phyloP scores from a whole-genome alignment of 1,140 invertebrate genomes.

The Drusus annulatus region DNA sequence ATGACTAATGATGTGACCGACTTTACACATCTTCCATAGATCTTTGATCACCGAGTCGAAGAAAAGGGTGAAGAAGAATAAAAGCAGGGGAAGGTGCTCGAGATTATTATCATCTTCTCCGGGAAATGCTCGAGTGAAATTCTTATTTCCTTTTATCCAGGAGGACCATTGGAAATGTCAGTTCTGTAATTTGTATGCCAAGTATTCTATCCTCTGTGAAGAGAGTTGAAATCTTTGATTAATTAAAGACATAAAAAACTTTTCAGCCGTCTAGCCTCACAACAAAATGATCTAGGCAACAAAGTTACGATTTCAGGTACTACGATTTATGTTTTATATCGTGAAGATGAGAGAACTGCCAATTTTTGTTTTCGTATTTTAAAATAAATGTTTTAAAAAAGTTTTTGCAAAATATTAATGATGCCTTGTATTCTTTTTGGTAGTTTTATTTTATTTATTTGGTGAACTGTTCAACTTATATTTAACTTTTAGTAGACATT shows the following conservation, averaged over 20 bases:
- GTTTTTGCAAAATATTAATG: no score
- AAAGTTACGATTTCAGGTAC: no score
- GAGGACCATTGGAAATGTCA: neutral
- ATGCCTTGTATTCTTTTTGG: no score
- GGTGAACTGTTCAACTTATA: no score
- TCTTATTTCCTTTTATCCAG: conserved; percentile 8
- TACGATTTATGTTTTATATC: no score
- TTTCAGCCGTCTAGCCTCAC: neutral
- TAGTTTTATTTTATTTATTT: no score
- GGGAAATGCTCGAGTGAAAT: conserved; percentile 17
- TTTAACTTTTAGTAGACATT: no score
- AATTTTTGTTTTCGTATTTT: no score
- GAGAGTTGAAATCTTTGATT: neutral
- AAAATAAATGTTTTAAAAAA: no score
- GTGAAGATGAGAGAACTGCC: no score
- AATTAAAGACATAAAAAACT: neutral
- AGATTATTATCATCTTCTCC: conserved; percentile 10
- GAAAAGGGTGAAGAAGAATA: neutral
- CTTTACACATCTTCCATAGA: no score
- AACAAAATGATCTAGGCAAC: neutral
- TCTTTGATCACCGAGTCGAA: neutral
- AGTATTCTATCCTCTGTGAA: neutral
- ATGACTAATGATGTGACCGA: no score
- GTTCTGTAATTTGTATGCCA: conserved; percentile 1
- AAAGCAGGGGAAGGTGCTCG: neutral